phyloP scores from a whole-genome alignment of 2,888 invertebrate species.

The Argynnis bischoffii region DNA sequence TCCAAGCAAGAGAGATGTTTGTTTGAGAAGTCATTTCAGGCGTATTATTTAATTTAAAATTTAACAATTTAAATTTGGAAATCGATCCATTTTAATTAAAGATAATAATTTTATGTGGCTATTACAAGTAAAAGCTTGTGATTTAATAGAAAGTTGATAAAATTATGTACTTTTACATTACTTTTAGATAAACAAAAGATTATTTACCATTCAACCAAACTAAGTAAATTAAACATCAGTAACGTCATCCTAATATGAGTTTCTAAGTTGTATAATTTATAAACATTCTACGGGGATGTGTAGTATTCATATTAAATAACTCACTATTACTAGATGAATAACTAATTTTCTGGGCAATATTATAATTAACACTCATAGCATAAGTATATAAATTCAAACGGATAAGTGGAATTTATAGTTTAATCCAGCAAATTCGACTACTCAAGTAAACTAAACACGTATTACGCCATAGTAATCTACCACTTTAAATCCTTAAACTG shows the following conservation, averaged over 20 bases:
- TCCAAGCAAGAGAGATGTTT: slow-evolving; percentile 66
- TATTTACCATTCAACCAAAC: background rate
- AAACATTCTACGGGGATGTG: background rate
- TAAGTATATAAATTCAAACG: no score
- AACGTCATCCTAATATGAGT: background rate
- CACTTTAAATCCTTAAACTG: no score
- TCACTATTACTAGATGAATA: background rate
- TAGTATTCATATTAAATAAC: background rate
- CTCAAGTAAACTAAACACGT: no score
- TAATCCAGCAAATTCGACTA: no score
- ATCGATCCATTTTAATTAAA: slow-evolving; percentile 36
- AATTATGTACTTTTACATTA: no score
- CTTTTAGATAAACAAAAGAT: background rate
- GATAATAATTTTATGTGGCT: slow-evolving; percentile 3
- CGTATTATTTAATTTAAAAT: slow-evolving; percentile 56
- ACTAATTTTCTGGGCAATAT: background rate
- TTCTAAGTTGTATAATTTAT: background rate
- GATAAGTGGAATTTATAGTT: no score
- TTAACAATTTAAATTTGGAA: slow-evolving; percentile 43
- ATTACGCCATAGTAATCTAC: no score
- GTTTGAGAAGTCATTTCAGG: slow-evolving; percentile 68
- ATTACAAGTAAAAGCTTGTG: background rate
- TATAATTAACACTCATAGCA: no score
- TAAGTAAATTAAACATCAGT: background rate
- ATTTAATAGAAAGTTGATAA: background rate